These are phyloP conservation scores for Pseudois nayaur DNA, from an alignment of 2,113 vertebrate species.

Conservation along the genomic window DNA sequence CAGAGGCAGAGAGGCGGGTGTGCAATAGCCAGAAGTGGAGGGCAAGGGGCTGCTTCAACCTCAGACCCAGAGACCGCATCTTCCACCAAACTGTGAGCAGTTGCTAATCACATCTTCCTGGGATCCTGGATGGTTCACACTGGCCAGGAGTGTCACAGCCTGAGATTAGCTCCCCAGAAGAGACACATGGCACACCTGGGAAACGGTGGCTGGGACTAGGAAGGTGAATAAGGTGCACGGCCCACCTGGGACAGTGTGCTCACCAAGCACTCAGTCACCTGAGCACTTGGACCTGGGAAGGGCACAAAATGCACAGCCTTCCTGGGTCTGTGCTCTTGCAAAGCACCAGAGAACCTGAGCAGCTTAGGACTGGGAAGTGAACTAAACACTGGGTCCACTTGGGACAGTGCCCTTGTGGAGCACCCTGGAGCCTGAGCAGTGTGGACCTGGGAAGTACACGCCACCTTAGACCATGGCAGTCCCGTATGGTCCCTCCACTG, in stretches of 20 bases:
- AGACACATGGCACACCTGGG: neutral
- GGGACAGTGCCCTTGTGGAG: neutral
- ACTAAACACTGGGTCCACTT: neutral
- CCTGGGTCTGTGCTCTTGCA: neutral
- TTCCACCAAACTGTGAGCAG: neutral
- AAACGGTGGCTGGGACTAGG: neutral
- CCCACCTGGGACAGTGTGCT: neutral
- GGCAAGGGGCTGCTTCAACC: neutral
- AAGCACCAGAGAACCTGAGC: neutral
- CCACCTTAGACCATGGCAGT: neutral
- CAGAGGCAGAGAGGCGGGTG: neutral
- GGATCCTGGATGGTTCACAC: neutral
- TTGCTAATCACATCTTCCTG: neutral
- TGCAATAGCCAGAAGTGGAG: neutral
- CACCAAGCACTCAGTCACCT: neutral
- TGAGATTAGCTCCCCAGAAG: neutral
- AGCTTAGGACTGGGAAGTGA: neutral
- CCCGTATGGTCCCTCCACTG: neutral
- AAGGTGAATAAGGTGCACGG: neutral
- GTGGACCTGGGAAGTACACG: accelerated
- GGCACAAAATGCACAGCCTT: neutral
- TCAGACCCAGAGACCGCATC: neutral
- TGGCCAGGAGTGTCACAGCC: neutral
- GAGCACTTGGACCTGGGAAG: neutral
- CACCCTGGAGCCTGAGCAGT: neutral